These are phyloP conservation scores for Scotopteryx bipunctaria DNA, from an alignment of 2,888 invertebrate genomes.

Conservation along the genomic window DNA sequence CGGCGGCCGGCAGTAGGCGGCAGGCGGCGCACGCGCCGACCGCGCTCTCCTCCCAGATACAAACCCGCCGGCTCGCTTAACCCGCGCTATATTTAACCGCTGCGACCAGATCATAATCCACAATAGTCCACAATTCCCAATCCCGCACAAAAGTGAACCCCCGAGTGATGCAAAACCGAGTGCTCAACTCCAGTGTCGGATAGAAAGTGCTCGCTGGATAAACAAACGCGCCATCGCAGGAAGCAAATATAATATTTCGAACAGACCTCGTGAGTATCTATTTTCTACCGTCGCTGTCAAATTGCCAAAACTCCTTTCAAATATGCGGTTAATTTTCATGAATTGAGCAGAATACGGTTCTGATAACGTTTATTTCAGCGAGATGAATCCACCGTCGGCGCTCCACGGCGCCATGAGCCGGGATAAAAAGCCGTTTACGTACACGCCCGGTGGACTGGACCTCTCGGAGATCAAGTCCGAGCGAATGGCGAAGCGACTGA, in stretches of 20 bases:
- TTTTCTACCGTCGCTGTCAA: slow-evolving; percentile 71
- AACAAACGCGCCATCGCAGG: slow-evolving; percentile 56
- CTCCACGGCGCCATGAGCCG: slow-evolving; percentile 95
- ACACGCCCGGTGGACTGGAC: slow-evolving; percentile 96
- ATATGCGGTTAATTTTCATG: slow-evolving; percentile 48
- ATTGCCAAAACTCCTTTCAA: slow-evolving; percentile 67
- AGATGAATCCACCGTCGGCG: slow-evolving; percentile 90
- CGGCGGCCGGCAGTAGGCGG: slow-evolving; percentile 76
- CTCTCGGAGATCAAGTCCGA: slow-evolving; percentile 95
- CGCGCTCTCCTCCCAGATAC: slow-evolving; percentile 68
- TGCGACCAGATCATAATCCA: slow-evolving; percentile 75
- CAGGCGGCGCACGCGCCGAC: slow-evolving; percentile 77
- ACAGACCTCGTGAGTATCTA: slow-evolving; percentile 74
- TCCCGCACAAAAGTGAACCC: slow-evolving; percentile 69
- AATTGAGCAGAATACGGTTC: slow-evolving; percentile 42
- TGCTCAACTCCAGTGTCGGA: slow-evolving; percentile 54
- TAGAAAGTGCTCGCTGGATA: slow-evolving; percentile 57
- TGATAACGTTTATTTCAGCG: slow-evolving; percentile 63
- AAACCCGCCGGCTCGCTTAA: slow-evolving; percentile 72
- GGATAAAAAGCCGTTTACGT: slow-evolving; percentile 97
- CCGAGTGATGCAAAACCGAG: slow-evolving; percentile 68
- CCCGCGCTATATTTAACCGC: slow-evolving; percentile 79
- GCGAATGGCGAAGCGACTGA: slow-evolving; percentile 91
- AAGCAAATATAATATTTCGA: slow-evolving; percentile 66
- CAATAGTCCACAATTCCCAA: too few species aligned